These are phyloP conservation scores for Luidia sarsii DNA, from an alignment of 53 echinoderm and acorn worm species.

Conservation along the genomic window DNA sequence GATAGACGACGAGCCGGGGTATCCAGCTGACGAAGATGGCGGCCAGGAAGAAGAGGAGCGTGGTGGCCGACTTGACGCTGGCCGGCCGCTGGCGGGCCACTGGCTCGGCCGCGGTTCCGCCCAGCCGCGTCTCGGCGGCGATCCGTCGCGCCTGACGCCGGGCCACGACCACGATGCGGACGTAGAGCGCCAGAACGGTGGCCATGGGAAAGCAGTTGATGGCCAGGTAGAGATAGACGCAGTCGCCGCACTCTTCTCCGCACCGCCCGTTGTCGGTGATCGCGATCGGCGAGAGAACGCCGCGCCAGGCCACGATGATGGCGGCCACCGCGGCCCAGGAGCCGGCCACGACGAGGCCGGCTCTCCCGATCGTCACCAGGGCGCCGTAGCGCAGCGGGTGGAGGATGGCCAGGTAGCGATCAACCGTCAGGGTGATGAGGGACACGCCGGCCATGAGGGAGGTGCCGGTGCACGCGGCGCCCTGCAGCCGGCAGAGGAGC, in stretches of 20 bases:
- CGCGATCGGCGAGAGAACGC: background rate
- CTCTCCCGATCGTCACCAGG: background rate
- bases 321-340: background rate
- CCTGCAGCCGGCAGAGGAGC: background rate
- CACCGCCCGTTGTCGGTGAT: background rate
- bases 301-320: background rate
- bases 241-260: background rate
- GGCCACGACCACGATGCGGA: background rate
- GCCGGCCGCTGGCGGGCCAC: too few relatives aligned
- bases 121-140: background rate
- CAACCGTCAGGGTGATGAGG: background rate
- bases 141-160: background rate
- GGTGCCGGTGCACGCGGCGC: background rate
- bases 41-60: background rate
- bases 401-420: conserved; percentile 13
- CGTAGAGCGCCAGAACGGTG: background rate
- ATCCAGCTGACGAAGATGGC: background rate
- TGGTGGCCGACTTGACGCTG: background rate
- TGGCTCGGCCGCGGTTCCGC: too few relatives aligned
- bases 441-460: background rate
- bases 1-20: background rate
- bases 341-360: background rate
- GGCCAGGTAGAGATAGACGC: background rate
- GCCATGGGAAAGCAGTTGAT: background rate
- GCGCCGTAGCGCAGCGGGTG: conserved; percentile 3